Base-by-base conservation (phyloP, 1,140 invertebrate genomes). In the Mesaphorura yosii region DNA sequence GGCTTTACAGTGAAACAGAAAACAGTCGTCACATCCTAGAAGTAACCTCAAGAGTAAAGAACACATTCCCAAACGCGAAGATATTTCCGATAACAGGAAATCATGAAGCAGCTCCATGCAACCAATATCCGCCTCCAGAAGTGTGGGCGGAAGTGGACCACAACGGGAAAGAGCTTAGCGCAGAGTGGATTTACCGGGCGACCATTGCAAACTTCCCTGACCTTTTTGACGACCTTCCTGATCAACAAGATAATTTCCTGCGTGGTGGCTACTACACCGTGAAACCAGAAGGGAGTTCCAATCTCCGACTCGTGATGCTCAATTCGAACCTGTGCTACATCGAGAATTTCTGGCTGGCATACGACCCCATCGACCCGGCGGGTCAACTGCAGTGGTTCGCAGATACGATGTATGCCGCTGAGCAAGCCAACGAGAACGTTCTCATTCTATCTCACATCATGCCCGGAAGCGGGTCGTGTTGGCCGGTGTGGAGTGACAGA, bases 361-460 rank as follows among this genome's bases (percentile, higher is more conserved):
- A 78, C 3, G 78, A 81, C 51, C 71, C 74, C 46, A 75, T 72
- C 3, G 80, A 82, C 64, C 80, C 80, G 0, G 71, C 72, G 39
- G 69, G 68, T 22, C 73, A 79, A 60, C 64, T 83, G 17, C 63
- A 73, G 48, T 82, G 79, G 80, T 64, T 82, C 10, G 68, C 78
- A 15, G 53, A 71, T 12, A 70, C 76, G 52, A 64, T 82, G 19
- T 67, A 74, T 48, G 51, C 70, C 40, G 76, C 79, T 15, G 80
- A 82, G 66, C 54, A 69, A 29, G 70, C 67, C 1, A 68, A 69
- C 5, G 75, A 80, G 61, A 75, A 75, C 64, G 79, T 79, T 15
- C 76, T 79, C 57, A 73, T 82, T 29, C 68, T 83, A 56, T 78
- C 78, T n/a, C 81, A 83, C 62, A 76, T 83, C 47, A 75, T 75